Percentiles rank a stretch among this genome's conserved stretches.
phyloP scores from a whole-genome alignment of 2,888 invertebrate genomes.

The Lithophane socia region DNA sequence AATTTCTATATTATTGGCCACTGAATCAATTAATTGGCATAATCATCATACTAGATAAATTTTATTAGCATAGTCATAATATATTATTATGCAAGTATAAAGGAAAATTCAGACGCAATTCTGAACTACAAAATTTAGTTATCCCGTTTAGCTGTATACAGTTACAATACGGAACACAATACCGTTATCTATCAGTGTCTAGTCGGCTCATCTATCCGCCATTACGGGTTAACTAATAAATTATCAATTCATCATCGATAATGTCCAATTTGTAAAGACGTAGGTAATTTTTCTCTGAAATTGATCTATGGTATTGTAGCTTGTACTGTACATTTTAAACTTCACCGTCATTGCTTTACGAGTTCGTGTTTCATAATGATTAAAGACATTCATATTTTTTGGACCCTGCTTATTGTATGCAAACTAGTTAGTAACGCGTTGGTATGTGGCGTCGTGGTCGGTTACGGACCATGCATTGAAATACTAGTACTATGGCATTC shows the following conservation, averaged over 20 bases:
- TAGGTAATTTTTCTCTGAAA: neutral
- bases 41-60: too few species aligned
- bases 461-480: too few species aligned
- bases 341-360: neutral
- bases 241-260: slow-evolving; percentile 36
- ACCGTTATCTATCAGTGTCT: slow-evolving; percentile 42
- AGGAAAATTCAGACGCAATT: neutral
- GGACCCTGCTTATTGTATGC: neutral
- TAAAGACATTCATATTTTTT: neutral
- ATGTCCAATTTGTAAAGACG: neutral
- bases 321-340: neutral
- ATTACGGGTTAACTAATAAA: slow-evolving; percentile 26
- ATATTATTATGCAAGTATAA: too few species aligned
- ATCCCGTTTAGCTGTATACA: slow-evolving; percentile 1
- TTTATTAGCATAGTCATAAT: too few species aligned
- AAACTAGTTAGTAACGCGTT: neutral
- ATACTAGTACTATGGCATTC: neutral
- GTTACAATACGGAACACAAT: slow-evolving; percentile 26
- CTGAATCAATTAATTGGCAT: too few species aligned
- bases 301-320: neutral
- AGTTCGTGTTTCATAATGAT: neutral
- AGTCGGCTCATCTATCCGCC: slow-evolving; percentile 22
- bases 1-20: too few species aligned
- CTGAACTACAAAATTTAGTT: neutral
- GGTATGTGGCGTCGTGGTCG: too few species aligned